phyloP scores from a whole-genome alignment of 2,888 invertebrate genomes.

The Sphaeridia pumilis region DNA sequence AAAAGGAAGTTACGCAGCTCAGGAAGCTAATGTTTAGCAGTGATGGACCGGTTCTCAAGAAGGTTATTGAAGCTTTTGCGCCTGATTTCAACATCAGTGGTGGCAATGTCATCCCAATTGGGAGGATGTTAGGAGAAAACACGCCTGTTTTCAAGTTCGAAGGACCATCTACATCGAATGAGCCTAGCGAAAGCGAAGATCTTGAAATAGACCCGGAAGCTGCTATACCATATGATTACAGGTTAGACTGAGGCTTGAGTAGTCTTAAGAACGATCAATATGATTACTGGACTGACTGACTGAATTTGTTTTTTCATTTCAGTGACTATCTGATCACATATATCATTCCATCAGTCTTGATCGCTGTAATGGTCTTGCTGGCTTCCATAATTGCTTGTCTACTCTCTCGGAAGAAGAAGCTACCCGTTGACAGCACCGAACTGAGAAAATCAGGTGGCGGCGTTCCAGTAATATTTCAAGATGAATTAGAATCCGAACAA shows the following conservation, averaged over 20 bases:
- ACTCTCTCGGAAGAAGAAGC: slow-evolving; percentile 59
- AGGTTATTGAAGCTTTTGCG: slow-evolving; percentile 48
- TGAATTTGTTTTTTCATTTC: too few relatives aligned
- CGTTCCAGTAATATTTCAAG: slow-evolving; percentile 92
- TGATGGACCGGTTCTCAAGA: slow-evolving; percentile 43
- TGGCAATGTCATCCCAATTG: slow-evolving; percentile 50
- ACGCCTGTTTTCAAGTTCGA: slow-evolving; percentile 20
- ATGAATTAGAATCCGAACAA: slow-evolving; percentile 87
- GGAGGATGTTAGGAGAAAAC: slow-evolving; percentile 36
- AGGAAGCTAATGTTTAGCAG: slow-evolving; percentile 58
- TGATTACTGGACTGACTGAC: too few relatives aligned
- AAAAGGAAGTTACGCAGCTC: slow-evolving; percentile 54
- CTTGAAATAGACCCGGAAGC: too few relatives aligned
- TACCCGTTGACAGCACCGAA: slow-evolving; percentile 14
- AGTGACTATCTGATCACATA: slow-evolving; percentile 55
- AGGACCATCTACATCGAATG: slow-evolving; percentile 34
- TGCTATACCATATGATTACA: too few relatives aligned
- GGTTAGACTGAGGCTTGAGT: too few relatives aligned
- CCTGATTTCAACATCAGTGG: slow-evolving; percentile 58
- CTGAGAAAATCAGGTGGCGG: slow-evolving; percentile 37
- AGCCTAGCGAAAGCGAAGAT: too few relatives aligned
- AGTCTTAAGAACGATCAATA: too few relatives aligned
- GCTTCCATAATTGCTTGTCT: slow-evolving; percentile 80
- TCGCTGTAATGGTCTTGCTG: slow-evolving; percentile 73
- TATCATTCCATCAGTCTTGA: slow-evolving; percentile 76